phyloP scores from a whole-genome alignment of 2,888 invertebrate species.

The Junonia oenone region DNA sequence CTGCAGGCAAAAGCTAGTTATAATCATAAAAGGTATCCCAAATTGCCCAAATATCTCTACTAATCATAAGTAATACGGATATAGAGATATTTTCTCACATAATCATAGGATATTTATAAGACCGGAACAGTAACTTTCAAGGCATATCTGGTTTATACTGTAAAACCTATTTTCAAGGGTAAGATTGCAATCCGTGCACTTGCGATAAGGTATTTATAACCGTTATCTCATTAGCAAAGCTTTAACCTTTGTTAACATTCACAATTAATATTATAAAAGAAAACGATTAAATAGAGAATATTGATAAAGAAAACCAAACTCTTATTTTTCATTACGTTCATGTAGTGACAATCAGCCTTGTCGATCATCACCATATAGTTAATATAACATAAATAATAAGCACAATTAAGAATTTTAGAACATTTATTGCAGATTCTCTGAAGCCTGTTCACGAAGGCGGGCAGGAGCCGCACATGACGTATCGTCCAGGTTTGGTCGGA shows the following conservation, averaged over 20 bases:
- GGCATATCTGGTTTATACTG: constrained; percentile 2
- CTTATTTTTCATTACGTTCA: too few species aligned
- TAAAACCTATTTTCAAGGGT: constrained; percentile 6
- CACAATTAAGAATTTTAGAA: not conserved
- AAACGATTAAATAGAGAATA: too few species aligned
- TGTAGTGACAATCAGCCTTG: too few species aligned
- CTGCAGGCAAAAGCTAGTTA: not conserved
- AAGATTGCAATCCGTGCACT: not conserved
- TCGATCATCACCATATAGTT: not conserved
- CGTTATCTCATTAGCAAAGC: too few species aligned
- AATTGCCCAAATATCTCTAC: not conserved
- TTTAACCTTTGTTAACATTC: too few species aligned
- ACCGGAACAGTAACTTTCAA: constrained; percentile 19
- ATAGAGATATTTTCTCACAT: not conserved
- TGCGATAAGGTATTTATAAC: not conserved
- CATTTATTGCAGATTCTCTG: constrained; percentile 43
- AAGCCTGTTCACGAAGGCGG: constrained; percentile 62
- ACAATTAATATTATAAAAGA: too few species aligned
- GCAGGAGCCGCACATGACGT: constrained; percentile 40
- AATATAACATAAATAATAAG: not conserved
- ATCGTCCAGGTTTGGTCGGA: constrained; percentile 56
- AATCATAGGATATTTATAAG: constrained; percentile 3
- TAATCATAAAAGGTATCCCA: not conserved
- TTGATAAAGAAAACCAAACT: too few species aligned
- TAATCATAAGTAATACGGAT: constrained; percentile 4